A percentile compares a stretch with the other conserved stretches of the same genome.
phyloP scores from a whole-genome alignment of 1,140 invertebrate genomes.

The Dolichoris vasculosae region DNA sequence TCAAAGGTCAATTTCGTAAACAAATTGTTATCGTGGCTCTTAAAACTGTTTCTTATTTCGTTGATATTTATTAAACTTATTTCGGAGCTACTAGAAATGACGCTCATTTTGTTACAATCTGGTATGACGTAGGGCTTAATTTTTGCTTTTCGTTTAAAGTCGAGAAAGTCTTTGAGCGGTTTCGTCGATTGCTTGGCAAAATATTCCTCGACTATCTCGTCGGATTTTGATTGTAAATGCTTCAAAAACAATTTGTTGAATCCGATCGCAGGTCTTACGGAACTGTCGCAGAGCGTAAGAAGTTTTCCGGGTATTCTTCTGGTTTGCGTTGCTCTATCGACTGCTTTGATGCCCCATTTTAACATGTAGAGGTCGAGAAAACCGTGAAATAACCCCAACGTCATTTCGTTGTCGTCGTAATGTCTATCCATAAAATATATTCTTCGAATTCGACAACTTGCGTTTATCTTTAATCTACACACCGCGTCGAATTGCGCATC shows the following conservation, averaged over 20 bases:
- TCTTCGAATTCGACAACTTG: conserved; percentile 62
- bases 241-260: conserved; percentile 55
- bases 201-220: conserved; percentile 55
- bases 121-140: conserved; percentile 49
- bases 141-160: conserved; percentile 49
- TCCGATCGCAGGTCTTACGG: background rate
- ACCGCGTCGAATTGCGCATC: conserved; percentile 56
- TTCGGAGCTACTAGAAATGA: background rate
- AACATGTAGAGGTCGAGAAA: conserved; percentile 64
- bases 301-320: conserved; percentile 48
- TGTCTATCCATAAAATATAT: conserved; percentile 64
- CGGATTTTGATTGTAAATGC: conserved; percentile 54
- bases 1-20: conserved; percentile 24
- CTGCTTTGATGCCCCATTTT: conserved; percentile 62
- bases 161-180: conserved; percentile 43
- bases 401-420: conserved; percentile 60
- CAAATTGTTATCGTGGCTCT: conserved; percentile 7
- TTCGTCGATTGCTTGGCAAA: conserved; percentile 44
- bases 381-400: conserved; percentile 55
- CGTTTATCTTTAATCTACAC: conserved; percentile 60
- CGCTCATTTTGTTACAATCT: conserved; percentile 1
- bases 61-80: conserved; percentile 25
- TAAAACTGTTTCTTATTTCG: conserved; percentile 36
- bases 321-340: conserved; percentile 61
- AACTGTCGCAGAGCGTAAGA: background rate